A percentile compares a stretch with the other conserved stretches of the same genome.
phyloP scores from a whole-genome alignment of 2,888 invertebrate species.

The Idaea straminata region DNA sequence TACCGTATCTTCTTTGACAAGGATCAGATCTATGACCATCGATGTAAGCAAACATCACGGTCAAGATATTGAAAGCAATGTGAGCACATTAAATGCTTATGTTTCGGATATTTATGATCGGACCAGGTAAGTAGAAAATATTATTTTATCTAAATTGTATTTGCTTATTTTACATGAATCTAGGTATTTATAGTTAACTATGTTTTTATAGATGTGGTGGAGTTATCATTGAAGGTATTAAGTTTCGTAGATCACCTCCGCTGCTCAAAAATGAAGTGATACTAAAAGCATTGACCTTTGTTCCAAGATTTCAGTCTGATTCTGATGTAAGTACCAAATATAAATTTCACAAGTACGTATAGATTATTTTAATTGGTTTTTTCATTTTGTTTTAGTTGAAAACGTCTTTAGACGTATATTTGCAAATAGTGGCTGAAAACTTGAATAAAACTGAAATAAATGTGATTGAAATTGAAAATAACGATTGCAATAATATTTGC shows the following conservation, averaged over 20 bases:
- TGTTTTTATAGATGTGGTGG: conserved; percentile 43
- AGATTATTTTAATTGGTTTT: no score
- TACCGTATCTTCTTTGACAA: conserved; percentile 81
- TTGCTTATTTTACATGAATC: no score
- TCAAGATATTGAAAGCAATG: conserved; percentile 4
- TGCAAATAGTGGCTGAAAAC: conserved; percentile 42
- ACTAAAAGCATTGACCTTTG: no score
- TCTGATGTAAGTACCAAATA: conserved; percentile 25
- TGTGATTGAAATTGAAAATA: conserved; percentile 25
- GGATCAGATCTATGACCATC: conserved; percentile 33
- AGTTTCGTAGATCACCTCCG: conserved; percentile 27
- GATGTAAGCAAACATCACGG: conserved; percentile 28
- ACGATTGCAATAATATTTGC: conserved; percentile 4
- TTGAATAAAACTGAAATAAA: conserved; percentile 28
- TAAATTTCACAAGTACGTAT: no score
- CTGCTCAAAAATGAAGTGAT: conserved; percentile 14
- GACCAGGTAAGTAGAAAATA: conserved; percentile 30
- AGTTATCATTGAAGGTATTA: conserved; percentile 31
- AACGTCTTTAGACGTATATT: conserved; percentile 29
- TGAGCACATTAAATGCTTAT: conserved; percentile 23
- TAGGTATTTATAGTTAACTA: no score
- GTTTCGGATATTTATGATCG: conserved; percentile 20
- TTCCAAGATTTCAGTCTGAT: conserved; percentile 19
- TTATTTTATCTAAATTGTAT: no score
- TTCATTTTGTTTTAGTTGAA: conserved; percentile 20